A percentile compares a stretch with the other conserved stretches of the same genome.
Evolutionary conservation across 2,113 vertebrate genomes (phyloP).

Genomic region (Aspidoscelis tigris): DNA sequence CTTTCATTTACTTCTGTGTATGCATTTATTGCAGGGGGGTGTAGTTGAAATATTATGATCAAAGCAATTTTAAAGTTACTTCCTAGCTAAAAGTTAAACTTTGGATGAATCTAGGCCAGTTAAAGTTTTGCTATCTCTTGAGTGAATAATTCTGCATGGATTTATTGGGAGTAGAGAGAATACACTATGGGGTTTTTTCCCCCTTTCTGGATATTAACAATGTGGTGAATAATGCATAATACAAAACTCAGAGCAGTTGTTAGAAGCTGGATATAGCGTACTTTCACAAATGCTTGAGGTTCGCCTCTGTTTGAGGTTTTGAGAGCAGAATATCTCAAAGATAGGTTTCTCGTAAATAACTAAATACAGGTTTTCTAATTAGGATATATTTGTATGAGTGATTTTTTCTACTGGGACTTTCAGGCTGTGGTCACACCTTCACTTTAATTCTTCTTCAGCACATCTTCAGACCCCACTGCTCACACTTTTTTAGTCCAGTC

Average conservation of each 20-base stretch:
- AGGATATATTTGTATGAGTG: neutral
- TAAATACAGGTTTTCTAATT: neutral
- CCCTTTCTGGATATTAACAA: conserved; percentile 46
- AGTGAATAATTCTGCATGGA: conserved; percentile 44
- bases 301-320: neutral
- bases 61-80: conserved; percentile 56
- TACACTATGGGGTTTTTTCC: conserved; percentile 38
- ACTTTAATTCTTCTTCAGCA: no score
- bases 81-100: conserved; percentile 62
- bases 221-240: conserved; percentile 43
- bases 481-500: no score
- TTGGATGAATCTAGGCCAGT: conserved; percentile 62
- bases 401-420: neutral
- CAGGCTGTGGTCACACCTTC: no score
- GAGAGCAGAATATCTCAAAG: neutral
- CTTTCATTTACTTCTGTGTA: conserved; percentile 51
- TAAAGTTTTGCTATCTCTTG: conserved; percentile 57
- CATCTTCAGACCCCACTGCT: no score
- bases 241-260: neutral
- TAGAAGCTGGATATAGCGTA: neutral
- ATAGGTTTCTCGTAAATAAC: neutral
- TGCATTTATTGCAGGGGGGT: conserved; percentile 11
- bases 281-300: neutral
- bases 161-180: conserved; percentile 25
- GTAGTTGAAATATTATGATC: conserved; percentile 53